Percentiles rank a stretch among this genome's conserved stretches.
These are phyloP conservation scores for Torymus auratus DNA, from an alignment of 2,888 invertebrate genomes.

Conservation along the genomic window DNA sequence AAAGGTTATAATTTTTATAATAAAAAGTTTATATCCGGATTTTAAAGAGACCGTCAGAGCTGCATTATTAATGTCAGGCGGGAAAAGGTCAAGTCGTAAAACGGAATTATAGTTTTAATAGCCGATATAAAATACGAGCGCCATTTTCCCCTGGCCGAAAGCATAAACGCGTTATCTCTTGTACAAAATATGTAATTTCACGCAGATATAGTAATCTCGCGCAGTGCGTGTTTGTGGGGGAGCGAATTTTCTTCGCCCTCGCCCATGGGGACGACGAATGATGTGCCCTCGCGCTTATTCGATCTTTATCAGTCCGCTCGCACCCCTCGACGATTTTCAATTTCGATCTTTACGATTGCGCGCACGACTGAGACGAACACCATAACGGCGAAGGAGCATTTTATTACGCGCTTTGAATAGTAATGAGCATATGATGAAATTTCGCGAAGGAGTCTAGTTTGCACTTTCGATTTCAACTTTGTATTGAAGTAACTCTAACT, in stretches of 20 bases:
- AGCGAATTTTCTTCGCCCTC: conserved; percentile 23
- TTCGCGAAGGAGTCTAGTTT: neutral
- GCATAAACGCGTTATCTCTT: conserved; percentile 37
- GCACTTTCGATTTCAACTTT: neutral
- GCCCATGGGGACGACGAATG: neutral
- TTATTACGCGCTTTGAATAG: conserved; percentile 32
- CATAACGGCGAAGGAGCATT: neutral
- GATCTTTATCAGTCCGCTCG: conserved; percentile 40
- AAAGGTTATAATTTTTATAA: too few species aligned
- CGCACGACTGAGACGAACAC: neutral
- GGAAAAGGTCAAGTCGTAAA: conserved; percentile 12
- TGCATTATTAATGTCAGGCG: too few species aligned
- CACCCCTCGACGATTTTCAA: conserved; percentile 33
- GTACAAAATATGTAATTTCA: conserved; percentile 46
- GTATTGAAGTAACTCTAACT: too few species aligned
- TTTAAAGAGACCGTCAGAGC: too few species aligned
- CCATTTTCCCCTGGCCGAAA: neutral
- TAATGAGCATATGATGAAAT: neutral
- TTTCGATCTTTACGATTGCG: conserved; percentile 27
- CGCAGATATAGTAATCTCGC: conserved; percentile 39
- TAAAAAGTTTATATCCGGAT: too few species aligned
- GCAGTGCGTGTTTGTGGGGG: conserved; percentile 12
- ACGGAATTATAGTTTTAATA: conserved; percentile 19
- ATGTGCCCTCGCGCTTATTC: neutral
- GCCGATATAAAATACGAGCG: conserved; percentile 30